Evolutionary conservation across 2,888 invertebrate genomes (phyloP), one percentile per base, ranked within the genome.

Genomic region (Glaucopsyche alexis): DNA sequence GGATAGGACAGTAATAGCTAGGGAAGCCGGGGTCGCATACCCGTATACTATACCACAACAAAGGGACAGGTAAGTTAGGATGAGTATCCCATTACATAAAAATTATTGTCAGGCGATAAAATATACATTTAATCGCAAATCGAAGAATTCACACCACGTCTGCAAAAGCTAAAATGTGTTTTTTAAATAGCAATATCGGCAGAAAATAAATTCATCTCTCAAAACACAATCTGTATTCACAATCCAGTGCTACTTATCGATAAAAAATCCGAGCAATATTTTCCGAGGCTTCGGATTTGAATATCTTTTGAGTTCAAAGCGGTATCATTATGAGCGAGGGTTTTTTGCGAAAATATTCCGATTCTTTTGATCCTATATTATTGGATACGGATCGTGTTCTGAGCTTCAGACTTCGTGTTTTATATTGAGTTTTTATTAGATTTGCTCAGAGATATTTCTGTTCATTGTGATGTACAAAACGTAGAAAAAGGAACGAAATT

Each of bases 221-320:
- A 42, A 42, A 11, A 19, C 55, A 55, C 8, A 50, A 52, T 55
- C 55, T 55, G 11, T 19, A 55, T 19, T 55, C 55, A 16, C 55
- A 55, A 55, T 55, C 19, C 55, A 19, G 6, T 7, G 11, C 11
- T n/a, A 55, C n/a, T 69, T 66, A 14, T 67, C n/a, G 38, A 66
- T 40, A 65, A 55, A 38, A 64, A 7, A 55, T 50, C 66, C 40
- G 42, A 45, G 29, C 49, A 29, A 19, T 67, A 67, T 67, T 67
- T 67, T 45, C 67, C 42, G 42, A 67, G 67, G 42, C 42, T 45
- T 67, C 67, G 45, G 72, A 74, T 75, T 45, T 66, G 67, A 60
- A 38, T 72, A 66, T 66, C 19, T 70, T 64, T 49, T 50, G 49
- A 74, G 52, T 74, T 74, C 65, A 47, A 72, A 72, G 72, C 69